These are phyloP conservation scores for Acanthisitta chloris DNA, from an alignment of 2,113 vertebrate genomes.

Conservation along the genomic window DNA sequence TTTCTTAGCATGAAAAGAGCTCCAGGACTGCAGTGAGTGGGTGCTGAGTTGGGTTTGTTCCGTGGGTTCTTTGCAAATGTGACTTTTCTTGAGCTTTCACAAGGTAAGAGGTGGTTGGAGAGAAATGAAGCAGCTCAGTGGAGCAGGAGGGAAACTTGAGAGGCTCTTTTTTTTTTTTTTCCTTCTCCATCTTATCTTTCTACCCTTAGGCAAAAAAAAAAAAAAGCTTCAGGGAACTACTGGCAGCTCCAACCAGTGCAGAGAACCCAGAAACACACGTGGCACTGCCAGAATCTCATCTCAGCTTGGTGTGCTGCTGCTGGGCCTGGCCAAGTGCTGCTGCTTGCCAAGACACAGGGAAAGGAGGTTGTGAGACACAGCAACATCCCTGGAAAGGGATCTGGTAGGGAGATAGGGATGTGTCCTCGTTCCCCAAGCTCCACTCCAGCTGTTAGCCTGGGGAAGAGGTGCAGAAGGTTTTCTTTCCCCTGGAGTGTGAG, in stretches of 20 bases:
- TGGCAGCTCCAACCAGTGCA: neutral
- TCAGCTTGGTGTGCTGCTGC: neutral
- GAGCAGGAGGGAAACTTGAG: neutral
- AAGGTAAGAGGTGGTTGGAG: neutral
- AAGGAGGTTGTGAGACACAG: neutral
- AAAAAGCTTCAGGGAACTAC: neutral
- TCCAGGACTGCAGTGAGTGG: neutral
- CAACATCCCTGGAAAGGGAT: too few relatives aligned
- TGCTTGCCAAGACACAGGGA: neutral
- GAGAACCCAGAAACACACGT: neutral
- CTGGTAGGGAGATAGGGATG: neutral
- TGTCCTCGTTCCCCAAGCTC: neutral
- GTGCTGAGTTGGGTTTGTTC: fast-evolving
- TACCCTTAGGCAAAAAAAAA: neutral
- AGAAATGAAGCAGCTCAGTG: neutral
- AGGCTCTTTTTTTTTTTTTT: neutral
- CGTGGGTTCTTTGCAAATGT: neutral
- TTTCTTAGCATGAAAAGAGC: neutral
- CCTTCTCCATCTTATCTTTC: neutral
- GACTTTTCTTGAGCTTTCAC: neutral
- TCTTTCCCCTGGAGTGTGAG: neutral
- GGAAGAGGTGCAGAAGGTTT: neutral
- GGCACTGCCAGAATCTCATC: neutral
- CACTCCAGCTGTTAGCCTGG: neutral
- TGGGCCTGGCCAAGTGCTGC: neutral